Evolutionary conservation across 2,113 vertebrate species (phyloP), one percentile per base, ranked within the genome.

Genomic region (Chaetodon trifascialis): DNA sequence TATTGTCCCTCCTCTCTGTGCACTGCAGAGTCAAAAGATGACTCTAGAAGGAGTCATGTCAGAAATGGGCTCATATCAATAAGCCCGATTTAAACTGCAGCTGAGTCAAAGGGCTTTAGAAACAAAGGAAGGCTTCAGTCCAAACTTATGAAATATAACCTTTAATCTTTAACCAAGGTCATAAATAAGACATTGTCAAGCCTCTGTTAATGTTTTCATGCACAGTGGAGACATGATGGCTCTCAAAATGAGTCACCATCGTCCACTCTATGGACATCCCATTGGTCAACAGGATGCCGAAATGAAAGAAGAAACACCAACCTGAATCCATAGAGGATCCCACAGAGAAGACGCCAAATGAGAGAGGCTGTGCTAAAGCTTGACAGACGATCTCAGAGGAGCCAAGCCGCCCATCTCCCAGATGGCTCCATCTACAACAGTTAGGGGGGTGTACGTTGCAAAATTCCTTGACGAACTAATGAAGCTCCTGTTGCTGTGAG

Each of bases 381-480:
- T 74, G 83, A 90, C 86, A 90, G 83, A 91, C 55, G 55, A 87
- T 73, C 68, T 76, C 72, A 63, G 80, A 76, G 82, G 73, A 86
- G 90, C 90, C 88, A 88, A 91, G 80, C 68, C 84, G 76, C 90
- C 92, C 89, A 84, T 80, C 84, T 88, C 89, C 87, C 92, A 93
- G 89, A 90, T 93, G 92, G 92, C 89, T 89, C 78, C 16, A 79
- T 85, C 75, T 63, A 83, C 75, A 79, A 81, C 84, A 76, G 67
- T 79, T 80, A 65, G 65, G 73, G 67, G 82, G 80, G 44, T 73
- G 74, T 66, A 65, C 11, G 49, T 76, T 82, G 66, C 70, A 76
- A 75, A 67, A 77, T 56, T 46, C 73, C 79, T 80, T 63, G 51
- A 83, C 67, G 76, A 86, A 67, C 69, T 52, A 80, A 87, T 81